These are phyloP conservation scores for Pedionomus torquatus DNA, from an alignment of 2,113 vertebrate genomes.

Conservation along the genomic window DNA sequence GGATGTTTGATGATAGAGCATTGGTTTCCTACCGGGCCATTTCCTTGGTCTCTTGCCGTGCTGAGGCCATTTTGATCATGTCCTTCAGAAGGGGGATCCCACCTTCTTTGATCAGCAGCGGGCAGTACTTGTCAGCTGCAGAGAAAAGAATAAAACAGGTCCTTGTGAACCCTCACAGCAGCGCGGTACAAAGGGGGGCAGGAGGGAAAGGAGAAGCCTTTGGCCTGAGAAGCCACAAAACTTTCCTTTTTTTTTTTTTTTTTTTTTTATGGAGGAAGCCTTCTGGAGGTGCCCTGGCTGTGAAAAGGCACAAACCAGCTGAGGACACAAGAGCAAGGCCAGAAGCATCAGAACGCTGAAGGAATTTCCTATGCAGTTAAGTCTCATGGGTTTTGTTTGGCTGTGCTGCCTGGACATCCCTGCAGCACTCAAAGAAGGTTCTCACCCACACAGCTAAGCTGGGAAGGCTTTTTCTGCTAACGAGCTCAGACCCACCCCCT, in stretches of 20 bases:
- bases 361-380: background rate
- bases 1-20: background rate
- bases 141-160: background rate
- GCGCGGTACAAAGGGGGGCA: background rate
- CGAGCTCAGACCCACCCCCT: background rate
- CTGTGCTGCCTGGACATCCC: background rate
- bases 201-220: background rate
- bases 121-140: constrained; percentile 94
- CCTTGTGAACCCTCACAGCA: background rate
- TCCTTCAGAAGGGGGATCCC: constrained; percentile 87
- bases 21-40: constrained; percentile 88
- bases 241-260: background rate
- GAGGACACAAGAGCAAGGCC: background rate
- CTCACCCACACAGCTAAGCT: background rate
- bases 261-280: background rate
- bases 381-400: background rate
- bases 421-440: background rate
- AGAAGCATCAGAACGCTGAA: background rate
- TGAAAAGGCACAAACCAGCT: background rate
- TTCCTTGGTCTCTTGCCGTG: constrained; percentile 91
- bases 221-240: background rate
- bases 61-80: constrained; percentile 86
- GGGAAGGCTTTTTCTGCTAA: background rate
- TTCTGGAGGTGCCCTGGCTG: background rate
- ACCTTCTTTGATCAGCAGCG: constrained; percentile 94